Percentiles rank a stretch among this genome's conserved stretches.
phyloP scores from a whole-genome alignment of 2,113 vertebrate species.

The Python bivittatus region DNA sequence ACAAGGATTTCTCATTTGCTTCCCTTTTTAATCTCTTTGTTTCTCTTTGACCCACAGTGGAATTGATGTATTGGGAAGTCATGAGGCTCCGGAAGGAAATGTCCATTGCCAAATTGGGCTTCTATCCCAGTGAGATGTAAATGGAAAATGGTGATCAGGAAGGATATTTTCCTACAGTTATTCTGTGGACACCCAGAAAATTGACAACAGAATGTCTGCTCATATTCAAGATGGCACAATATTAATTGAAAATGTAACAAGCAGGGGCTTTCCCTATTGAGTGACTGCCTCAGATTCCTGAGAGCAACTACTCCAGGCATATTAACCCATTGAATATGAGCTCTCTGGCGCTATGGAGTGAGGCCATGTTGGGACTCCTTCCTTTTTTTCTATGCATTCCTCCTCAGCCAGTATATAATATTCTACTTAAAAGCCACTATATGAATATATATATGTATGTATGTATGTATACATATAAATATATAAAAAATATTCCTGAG shows the following conservation, averaged over 20 bases:
- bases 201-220: constrained; percentile 5
- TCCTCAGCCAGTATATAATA: constrained; percentile 23
- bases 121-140: constrained; percentile 84
- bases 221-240: background rate
- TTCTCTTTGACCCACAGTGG: constrained; percentile 71
- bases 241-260: constrained; percentile 36
- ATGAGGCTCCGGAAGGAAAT: constrained; percentile 92
- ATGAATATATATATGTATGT: background rate
- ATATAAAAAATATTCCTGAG: constrained; percentile 39
- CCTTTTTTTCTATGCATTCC: constrained; percentile 40
- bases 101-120: constrained; percentile 92
- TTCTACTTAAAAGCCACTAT: background rate
- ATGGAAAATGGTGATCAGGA: background rate
- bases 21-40: background rate
- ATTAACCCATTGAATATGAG: constrained; percentile 35
- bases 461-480: constrained; percentile 31
- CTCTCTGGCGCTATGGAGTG: constrained; percentile 38
- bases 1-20: background rate
- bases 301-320: constrained; percentile 25
- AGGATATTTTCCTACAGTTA: background rate
- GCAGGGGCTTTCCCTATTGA: constrained; percentile 17
- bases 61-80: constrained; percentile 96
- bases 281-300: constrained; percentile 13
- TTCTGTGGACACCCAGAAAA: background rate
- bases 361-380: background rate